A percentile compares a stretch with the other conserved stretches of the same genome.
These are phyloP conservation scores for Drosophila nebulosa DNA, from an alignment of 1,140 invertebrate species.

Conservation along the genomic window DNA sequence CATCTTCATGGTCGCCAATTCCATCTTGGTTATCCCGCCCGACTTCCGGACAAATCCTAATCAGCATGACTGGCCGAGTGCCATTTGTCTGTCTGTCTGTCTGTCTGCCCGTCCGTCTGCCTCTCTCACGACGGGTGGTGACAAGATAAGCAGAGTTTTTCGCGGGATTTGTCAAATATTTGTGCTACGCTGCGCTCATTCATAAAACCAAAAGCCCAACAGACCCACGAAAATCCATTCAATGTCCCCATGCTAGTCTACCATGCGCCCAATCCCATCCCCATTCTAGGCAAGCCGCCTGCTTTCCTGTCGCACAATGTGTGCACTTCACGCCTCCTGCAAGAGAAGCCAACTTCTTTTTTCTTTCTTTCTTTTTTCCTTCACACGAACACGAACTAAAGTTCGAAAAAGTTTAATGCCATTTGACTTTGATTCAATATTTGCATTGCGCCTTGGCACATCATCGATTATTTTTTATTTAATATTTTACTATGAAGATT, in stretches of 20 bases:
- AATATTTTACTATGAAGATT: neutral
- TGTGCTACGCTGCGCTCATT: slow-evolving; percentile 71
- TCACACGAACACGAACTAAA: slow-evolving; percentile 48
- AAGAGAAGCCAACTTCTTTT: slow-evolving; percentile 47
- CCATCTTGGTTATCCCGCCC: neutral
- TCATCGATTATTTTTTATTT: slow-evolving; percentile 57
- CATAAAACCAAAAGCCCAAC: slow-evolving; percentile 31
- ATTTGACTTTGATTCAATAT: slow-evolving; percentile 78
- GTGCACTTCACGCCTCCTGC: slow-evolving; percentile 48
- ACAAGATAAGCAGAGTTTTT: slow-evolving; percentile 75
- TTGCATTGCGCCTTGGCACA: slow-evolving; percentile 58
- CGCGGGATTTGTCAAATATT: slow-evolving; percentile 78
- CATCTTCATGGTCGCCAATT: slow-evolving; percentile 6
- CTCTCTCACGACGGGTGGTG: slow-evolving; percentile 25
- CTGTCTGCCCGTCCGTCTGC: slow-evolving; percentile 16
- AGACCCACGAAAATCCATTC: slow-evolving; percentile 27
- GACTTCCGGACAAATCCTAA: slow-evolving; percentile 13
- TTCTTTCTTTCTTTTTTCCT: slow-evolving; percentile 36
- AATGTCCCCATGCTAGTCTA: slow-evolving; percentile 29
- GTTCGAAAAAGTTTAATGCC: slow-evolving; percentile 75
- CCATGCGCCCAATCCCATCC: slow-evolving; percentile 18
- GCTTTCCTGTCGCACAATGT: slow-evolving; percentile 18
- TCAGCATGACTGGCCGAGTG: slow-evolving; percentile 18
- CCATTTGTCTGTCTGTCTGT: slow-evolving; percentile 26
- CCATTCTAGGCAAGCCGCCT: neutral